These are phyloP conservation scores for Stomatorhinus ivindoensis DNA, from an alignment of 2,113 vertebrate genomes.

Conservation along the genomic window DNA sequence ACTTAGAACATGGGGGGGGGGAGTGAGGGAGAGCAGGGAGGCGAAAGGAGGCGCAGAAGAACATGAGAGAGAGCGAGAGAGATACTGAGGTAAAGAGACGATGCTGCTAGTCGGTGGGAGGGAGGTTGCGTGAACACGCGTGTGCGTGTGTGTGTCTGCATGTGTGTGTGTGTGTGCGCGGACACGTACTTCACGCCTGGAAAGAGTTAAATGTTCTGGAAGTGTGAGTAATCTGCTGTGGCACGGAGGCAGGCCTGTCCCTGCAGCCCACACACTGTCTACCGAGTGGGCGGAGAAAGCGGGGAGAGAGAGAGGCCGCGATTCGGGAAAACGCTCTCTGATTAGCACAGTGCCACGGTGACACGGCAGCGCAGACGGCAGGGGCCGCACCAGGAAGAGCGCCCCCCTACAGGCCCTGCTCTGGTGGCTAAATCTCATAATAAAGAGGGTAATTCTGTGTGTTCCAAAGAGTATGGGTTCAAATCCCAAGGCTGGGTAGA, in stretches of 20 bases:
- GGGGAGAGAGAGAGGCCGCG: background rate
- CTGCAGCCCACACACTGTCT: constrained; percentile 17
- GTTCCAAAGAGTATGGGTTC: background rate
- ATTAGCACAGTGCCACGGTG: background rate
- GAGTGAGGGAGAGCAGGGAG: background rate
- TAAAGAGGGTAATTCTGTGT: background rate
- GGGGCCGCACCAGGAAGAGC: background rate
- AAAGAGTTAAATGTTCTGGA: constrained; percentile 18
- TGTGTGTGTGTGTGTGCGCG: too few relatives aligned
- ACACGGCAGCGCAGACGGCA: too few relatives aligned
- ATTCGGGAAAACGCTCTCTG: background rate
- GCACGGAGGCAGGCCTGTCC: background rate
- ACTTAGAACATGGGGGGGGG: background rate
- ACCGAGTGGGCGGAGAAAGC: background rate
- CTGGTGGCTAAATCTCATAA: background rate
- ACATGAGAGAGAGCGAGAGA: background rate
- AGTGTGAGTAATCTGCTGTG: constrained; percentile 8
- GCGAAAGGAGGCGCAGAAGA: background rate
- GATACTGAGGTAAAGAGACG: background rate
- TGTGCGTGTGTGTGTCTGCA: background rate
- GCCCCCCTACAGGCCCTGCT: background rate
- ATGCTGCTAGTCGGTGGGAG: background rate
- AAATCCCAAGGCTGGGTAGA: background rate
- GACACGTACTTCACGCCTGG: background rate
- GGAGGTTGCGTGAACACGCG: background rate